Base-by-base conservation (phyloP, 2,797 vertebrate species). In the Coendou prehensilis region DNA sequence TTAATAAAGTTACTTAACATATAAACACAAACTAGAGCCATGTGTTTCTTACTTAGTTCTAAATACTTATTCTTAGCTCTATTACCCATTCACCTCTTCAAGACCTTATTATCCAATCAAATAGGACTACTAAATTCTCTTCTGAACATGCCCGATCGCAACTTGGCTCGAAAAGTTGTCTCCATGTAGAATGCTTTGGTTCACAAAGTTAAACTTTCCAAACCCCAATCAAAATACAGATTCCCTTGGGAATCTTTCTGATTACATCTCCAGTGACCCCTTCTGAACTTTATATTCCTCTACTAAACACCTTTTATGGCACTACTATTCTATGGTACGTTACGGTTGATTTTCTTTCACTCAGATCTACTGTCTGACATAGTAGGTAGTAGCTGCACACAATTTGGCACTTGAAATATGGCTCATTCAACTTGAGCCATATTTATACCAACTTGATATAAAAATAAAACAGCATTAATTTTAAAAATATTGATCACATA, bases 71-170 rank as follows among this genome's bases (percentile, higher is more conserved):
- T 93, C 91, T 83, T 95, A 88, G 28, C 14, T 82, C 18, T 87
- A 64, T 83, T 78, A 91, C 41, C 23, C 4, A n/a, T 41, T 81
- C 26, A 91, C 14, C 18, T 63, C 33, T 80, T 97, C 64, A 89
- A 92, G 8, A 93, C 9, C 22, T 79, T 90, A 90, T 52, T 79
- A 79, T 87, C 64, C 85, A 88, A 89, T 94, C 57, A 88, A 92
- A 89, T 14, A 45, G 2, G 26, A 83, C 61, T 59, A 80, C 4
- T 57, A 45, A 26, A 93, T 47, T 23, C 28, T 88, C 91, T 67
- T 94, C 73, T 76, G 57, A 93, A 85, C 13, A 88, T 89, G 14
- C 28, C 15, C 10, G 88, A 76, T 9, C n/a, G 61, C 6, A 85
- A 37, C 8, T 67, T 54, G 67, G 30, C 41, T 94, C 79, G 93